phyloP scores from a whole-genome alignment of 2,888 invertebrate species.

The Eretmocerus hayati region DNA sequence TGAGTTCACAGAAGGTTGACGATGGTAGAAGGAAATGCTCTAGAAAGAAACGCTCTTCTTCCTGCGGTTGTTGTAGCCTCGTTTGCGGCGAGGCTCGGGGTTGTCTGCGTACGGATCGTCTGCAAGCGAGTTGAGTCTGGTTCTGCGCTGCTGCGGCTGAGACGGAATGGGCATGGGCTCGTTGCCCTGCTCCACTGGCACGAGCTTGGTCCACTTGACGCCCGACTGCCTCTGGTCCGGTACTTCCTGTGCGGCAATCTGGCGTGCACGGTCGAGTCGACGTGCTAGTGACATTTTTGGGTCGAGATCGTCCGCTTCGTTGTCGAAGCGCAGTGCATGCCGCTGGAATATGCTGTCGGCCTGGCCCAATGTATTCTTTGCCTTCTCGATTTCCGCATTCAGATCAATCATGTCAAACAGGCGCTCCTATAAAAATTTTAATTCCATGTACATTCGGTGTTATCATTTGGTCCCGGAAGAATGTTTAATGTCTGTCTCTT shows the following conservation, averaged over 20 bases:
- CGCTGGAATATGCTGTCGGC: slow-evolving; percentile 37
- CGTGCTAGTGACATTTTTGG: slow-evolving; percentile 27
- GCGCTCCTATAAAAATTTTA: slow-evolving; percentile 38
- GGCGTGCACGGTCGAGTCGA: slow-evolving; percentile 32
- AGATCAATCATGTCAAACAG: slow-evolving; percentile 44
- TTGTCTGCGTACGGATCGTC: slow-evolving; percentile 26
- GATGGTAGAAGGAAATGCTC: too few relatives aligned
- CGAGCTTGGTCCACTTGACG: slow-evolving; percentile 30
- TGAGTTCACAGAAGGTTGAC: too few relatives aligned
- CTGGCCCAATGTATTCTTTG: slow-evolving; percentile 36
- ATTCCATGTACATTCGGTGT: too few relatives aligned
- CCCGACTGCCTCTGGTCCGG: slow-evolving; percentile 22
- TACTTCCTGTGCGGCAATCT: slow-evolving; percentile 26
- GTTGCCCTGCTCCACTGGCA: slow-evolving; percentile 12
- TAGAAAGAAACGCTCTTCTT: slow-evolving; percentile 42
- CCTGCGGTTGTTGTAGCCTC: slow-evolving; percentile 30
- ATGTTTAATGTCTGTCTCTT: too few relatives aligned
- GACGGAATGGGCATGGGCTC: too few relatives aligned
- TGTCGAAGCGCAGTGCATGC: slow-evolving; percentile 41
- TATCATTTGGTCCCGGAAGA: too few relatives aligned
- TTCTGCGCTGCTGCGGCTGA: slow-evolving; percentile 13
- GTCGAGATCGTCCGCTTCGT: slow-evolving; percentile 28
- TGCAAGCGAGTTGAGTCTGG: slow-evolving; percentile 31
- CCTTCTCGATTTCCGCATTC: slow-evolving; percentile 41
- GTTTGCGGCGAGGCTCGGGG: slow-evolving; percentile 28